Conservation (phyloP, 2,888 invertebrate genomes). For the Melieria picta region DNA sequence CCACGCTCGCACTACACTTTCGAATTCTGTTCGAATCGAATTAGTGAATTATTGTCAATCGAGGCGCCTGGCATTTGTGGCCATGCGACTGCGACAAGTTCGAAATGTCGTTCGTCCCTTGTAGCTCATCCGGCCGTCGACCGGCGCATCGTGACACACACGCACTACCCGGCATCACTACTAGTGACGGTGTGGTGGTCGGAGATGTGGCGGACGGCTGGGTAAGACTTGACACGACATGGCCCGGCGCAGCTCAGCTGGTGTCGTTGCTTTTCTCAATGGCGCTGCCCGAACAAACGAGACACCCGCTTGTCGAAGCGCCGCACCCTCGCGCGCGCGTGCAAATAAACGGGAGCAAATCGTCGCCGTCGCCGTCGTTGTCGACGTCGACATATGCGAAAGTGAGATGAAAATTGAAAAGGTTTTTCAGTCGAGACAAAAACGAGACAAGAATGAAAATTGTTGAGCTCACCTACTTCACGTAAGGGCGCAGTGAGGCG, state of each 20-base stretch:
- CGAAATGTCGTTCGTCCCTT: conserved; percentile 37
- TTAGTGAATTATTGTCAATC: too few relatives aligned
- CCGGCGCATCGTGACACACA: too few relatives aligned
- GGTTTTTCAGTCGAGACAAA: conserved; percentile 49
- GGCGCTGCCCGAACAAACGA: conserved; percentile 19
- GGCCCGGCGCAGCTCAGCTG: conserved; percentile 17
- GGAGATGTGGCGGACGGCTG: neutral
- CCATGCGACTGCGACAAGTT: too few relatives aligned
- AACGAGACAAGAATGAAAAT: conserved; percentile 58
- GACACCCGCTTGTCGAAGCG: too few relatives aligned
- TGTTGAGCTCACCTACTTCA: conserved; percentile 47
- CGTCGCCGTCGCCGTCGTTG: too few relatives aligned
- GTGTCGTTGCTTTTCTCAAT: conserved; percentile 49
- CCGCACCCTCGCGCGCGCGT: neutral
- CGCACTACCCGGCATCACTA: too few relatives aligned
- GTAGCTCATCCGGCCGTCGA: neutral
- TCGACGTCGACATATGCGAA: conserved; percentile 26
- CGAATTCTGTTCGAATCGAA: too few relatives aligned
- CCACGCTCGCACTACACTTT: too few relatives aligned
- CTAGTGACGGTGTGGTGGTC: neutral
- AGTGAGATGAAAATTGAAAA: conserved; percentile 41
- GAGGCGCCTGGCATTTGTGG: too few relatives aligned
- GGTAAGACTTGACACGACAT: too few relatives aligned
- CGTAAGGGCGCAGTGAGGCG: conserved; percentile 46
- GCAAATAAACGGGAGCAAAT: neutral